A percentile compares a stretch with the other conserved stretches of the same genome.
Conservation (phyloP, 2,888 invertebrate genomes). For the Ariolimax columbianus region DNA sequence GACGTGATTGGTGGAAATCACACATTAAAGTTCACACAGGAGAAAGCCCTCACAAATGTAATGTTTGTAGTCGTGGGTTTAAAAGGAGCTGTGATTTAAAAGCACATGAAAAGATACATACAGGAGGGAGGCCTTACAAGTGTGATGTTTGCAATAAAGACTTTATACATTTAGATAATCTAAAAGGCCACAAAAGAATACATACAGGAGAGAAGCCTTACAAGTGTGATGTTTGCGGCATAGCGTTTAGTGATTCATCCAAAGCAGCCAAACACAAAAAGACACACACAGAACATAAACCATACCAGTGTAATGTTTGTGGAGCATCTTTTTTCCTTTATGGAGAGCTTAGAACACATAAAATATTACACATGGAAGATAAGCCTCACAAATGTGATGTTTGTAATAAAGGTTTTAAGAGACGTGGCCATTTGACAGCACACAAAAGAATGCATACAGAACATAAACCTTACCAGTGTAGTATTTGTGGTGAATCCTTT, state of each 20-base stretch:
- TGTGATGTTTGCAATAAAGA: background rate
- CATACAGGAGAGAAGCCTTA: background rate
- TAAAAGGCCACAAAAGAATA: background rate
- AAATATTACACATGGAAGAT: background rate
- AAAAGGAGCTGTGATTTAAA: background rate
- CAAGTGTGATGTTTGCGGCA: background rate
- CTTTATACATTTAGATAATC: background rate
- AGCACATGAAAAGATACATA: background rate
- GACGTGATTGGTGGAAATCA: no score
- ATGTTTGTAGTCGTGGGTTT: background rate
- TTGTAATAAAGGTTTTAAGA: background rate
- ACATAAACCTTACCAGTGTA: conserved; percentile 5
- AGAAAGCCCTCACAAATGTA: background rate
- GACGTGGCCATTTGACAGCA: background rate
- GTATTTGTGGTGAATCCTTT: background rate
- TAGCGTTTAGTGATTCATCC: no score
- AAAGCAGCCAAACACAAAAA: background rate
- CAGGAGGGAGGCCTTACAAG: background rate
- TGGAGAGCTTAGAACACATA: background rate
- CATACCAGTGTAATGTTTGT: background rate
- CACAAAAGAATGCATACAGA: background rate
- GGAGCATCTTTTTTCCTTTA: background rate
- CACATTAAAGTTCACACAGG: no score
- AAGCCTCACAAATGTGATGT: background rate
- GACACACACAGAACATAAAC: background rate